Evolutionary conservation across 2,888 invertebrate species (phyloP).

Genomic region (Leptinotarsa haldemani): DNA sequence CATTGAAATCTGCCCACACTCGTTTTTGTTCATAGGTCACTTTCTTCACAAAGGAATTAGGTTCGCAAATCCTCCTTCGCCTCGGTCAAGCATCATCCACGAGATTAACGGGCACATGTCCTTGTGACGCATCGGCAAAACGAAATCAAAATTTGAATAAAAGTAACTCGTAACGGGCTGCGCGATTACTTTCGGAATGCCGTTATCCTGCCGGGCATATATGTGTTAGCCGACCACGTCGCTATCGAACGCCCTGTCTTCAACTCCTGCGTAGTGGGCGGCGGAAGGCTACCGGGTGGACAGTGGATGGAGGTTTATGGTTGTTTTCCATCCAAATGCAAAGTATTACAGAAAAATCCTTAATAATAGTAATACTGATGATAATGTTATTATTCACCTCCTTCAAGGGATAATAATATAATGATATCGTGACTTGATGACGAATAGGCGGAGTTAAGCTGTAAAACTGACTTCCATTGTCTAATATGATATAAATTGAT

Average conservation of each 20-base stretch:
- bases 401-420: too few relatives aligned
- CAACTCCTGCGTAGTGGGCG: constrained; percentile 9
- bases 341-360: too few relatives aligned
- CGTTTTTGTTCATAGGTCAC: not conserved
- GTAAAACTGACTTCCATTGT: too few relatives aligned
- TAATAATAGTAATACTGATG: not conserved
- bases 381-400: not conserved
- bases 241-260: constrained; percentile 39
- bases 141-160: constrained; percentile 64
- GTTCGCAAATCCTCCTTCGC: constrained; percentile 4
- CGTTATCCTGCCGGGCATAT: constrained; percentile 57
- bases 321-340: too few relatives aligned
- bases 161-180: constrained; percentile 61
- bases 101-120: constrained; percentile 43
- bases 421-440: too few relatives aligned
- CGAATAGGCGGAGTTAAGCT: too few relatives aligned
- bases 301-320: not conserved
- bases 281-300: not conserved
- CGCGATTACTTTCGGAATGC: constrained; percentile 60
- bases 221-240: constrained; percentile 58
- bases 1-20: not conserved
- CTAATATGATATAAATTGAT: too few relatives aligned
- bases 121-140: constrained; percentile 58
- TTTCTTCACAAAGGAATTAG: constrained; percentile 11
- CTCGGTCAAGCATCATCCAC: not conserved